Percentiles rank a stretch among this genome's conserved stretches.
phyloP scores from a whole-genome alignment of 2,797 vertebrate genomes.

The Propithecus perrieri region DNA sequence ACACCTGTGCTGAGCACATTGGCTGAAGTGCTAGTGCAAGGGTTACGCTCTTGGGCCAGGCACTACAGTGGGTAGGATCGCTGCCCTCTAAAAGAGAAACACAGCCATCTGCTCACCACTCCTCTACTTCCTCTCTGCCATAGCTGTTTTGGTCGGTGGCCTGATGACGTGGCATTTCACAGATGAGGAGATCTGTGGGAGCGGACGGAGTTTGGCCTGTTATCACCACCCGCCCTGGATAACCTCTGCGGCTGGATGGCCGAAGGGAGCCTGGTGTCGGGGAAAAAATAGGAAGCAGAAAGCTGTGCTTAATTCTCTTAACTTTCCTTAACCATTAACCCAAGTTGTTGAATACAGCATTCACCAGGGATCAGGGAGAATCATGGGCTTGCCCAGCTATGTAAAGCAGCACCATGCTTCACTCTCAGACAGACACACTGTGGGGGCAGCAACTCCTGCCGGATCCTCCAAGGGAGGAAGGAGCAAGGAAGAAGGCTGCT shows the following conservation, averaged over 20 bases:
- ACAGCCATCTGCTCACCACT: rapidly evolving
- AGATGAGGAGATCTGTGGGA: neutral
- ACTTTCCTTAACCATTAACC: neutral
- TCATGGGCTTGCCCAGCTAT: neutral
- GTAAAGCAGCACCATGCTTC: neutral
- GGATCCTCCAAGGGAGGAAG: neutral
- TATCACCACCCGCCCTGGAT: rapidly evolving
- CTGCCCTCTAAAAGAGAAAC: too few relatives aligned
- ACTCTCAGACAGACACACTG: neutral
- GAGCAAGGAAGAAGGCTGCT: neutral
- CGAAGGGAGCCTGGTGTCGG: neutral
- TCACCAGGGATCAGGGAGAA: neutral
- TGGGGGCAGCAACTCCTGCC: too few relatives aligned
- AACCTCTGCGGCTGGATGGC: too few relatives aligned
- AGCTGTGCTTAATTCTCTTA: neutral
- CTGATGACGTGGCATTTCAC: too few relatives aligned
- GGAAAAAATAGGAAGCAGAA: neutral
- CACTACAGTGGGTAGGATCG: rapidly evolving
- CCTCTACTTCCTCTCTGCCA: neutral
- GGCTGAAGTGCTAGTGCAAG: too few relatives aligned
- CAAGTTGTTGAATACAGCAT: neutral
- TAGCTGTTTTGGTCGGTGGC: rapidly evolving
- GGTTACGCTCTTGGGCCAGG: neutral
- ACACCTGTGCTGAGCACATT: neutral
- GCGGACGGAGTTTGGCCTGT: rapidly evolving